phyloP scores from a whole-genome alignment of 2,113 vertebrate genomes.

The Ameiurus melas region DNA sequence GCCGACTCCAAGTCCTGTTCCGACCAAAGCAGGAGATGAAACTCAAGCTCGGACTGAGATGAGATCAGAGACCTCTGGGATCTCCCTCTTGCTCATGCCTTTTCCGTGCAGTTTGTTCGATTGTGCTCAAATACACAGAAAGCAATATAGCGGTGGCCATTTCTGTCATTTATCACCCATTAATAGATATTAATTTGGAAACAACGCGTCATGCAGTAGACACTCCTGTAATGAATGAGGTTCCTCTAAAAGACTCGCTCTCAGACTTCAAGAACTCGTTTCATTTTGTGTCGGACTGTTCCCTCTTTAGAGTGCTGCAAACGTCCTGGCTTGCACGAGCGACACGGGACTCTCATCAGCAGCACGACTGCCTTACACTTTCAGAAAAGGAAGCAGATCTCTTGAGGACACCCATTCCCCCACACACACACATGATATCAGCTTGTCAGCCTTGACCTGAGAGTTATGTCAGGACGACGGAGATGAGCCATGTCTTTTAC shows the following conservation, averaged over 20 bases:
- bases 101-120: conserved; percentile 26
- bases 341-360: not conserved
- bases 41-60: conserved; percentile 31
- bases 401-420: not conserved
- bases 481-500: conserved; percentile 15
- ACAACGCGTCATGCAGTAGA: conserved; percentile 41
- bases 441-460: conserved; percentile 66
- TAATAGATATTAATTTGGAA: conserved; percentile 64
- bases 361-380: not conserved
- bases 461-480: conserved; percentile 8
- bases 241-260: conserved; percentile 52
- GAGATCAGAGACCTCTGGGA: conserved; percentile 5
- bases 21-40: conserved; percentile 43
- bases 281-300: conserved; percentile 30
- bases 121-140: conserved; percentile 46
- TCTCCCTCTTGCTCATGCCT: not conserved
- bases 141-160: conserved; percentile 26
- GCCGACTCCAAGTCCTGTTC: conserved; percentile 38
- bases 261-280: conserved; percentile 39
- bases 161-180: conserved; percentile 47
- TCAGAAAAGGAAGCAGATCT: conserved; percentile 24
- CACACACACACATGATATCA: conserved; percentile 56
- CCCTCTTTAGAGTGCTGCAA: conserved; percentile 24
- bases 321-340: not conserved
- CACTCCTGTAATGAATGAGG: conserved; percentile 51